Percentiles rank a stretch among this genome's conserved stretches.
Evolutionary conservation across 2,888 invertebrate species (phyloP).

Genomic region (Hemithea aestivaria): DNA sequence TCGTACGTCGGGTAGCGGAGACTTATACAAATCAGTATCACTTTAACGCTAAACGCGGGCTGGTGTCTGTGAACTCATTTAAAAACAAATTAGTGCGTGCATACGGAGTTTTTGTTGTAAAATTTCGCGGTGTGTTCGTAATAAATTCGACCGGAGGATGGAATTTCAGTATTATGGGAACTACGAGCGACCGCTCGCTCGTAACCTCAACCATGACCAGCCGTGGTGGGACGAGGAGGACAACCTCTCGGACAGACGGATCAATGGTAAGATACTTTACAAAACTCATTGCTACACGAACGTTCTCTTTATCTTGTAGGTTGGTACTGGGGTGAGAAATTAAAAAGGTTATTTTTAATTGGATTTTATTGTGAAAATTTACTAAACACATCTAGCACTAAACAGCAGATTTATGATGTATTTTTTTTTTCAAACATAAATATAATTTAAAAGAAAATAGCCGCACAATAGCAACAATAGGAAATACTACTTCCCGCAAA

Average conservation of each 20-base stretch:
- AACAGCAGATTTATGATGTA: too few species aligned
- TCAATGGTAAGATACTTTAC: slow-evolving; percentile 54
- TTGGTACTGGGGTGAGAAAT: too few species aligned
- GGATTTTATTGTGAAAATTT: too few species aligned
- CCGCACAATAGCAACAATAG: too few species aligned
- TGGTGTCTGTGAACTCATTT: slow-evolving; percentile 44
- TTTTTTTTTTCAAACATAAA: too few species aligned
- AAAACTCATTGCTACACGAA: slow-evolving; percentile 1
- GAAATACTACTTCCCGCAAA: too few species aligned
- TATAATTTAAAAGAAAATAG: too few species aligned
- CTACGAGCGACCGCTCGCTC: slow-evolving; percentile 51
- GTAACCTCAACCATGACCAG: slow-evolving; percentile 50
- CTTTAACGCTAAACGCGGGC: slow-evolving; percentile 49
- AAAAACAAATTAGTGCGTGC: slow-evolving; percentile 26
- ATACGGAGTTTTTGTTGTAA: slow-evolving; percentile 30
- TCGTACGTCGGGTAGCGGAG: slow-evolving; percentile 50
- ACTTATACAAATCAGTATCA: slow-evolving; percentile 63
- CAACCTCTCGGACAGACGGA: slow-evolving; percentile 61
- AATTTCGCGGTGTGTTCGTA: slow-evolving; percentile 29
- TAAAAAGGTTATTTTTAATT: too few species aligned
- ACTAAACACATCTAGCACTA: too few species aligned
- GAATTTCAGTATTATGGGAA: slow-evolving; percentile 71
- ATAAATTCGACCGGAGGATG: slow-evolving; percentile 37
- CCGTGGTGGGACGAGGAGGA: slow-evolving; percentile 74
- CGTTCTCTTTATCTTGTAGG: too few species aligned